Evolutionary conservation across 2,888 invertebrate species (phyloP), one percentile per base, ranked within the genome.

Genomic region (Nephrocerus scutellatus): DNA sequence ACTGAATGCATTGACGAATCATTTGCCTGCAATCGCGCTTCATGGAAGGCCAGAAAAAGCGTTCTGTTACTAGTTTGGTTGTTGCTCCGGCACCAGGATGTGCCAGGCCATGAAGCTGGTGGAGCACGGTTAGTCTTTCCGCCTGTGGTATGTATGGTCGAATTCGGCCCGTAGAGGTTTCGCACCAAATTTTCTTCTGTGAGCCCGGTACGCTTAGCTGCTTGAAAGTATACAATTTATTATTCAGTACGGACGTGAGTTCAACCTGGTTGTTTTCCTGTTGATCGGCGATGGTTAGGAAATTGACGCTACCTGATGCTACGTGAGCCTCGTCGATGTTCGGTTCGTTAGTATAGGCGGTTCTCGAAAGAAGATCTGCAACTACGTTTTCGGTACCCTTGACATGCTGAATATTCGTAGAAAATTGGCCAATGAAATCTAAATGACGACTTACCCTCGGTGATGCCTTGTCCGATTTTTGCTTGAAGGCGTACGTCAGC

Each of bases 401-500:
- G n/a, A 52, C 18, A 29, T 43, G 37, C 9, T 37, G 30, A 13
- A 50, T 50, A 21, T 47, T 43, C 7, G 42, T 47, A 12, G 46
- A 46, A 24, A 46, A 39, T 43, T 43, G 39, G n/a, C 39, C 37
- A 13, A 46, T 44, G 34, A 32, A 45, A 32, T 48, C 36, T n/a
- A 47, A 29, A 23, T 47, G 39, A 21, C 43, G 34, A 6, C 31
- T 38, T 39, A 46, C 43, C 13, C 43, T 28, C n/a, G 41, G 38
- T 5, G 32, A 37, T 12, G 46, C 41, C 12, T 56, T 55, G 1
- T 57, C 55, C 5, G 41, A 24, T 6, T 53, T 52, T 46, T 55
- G 43, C 9, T 28, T 16, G 39, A 68, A 59, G 2, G 64, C 62
- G 30, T 48, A 60, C 0, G 43, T 41, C 6, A 50, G 24, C 6